Percentiles rank a stretch among this genome's conserved stretches.
Conservation (phyloP, 2,888 invertebrate species). For the Eumerus sabulonum region DNA sequence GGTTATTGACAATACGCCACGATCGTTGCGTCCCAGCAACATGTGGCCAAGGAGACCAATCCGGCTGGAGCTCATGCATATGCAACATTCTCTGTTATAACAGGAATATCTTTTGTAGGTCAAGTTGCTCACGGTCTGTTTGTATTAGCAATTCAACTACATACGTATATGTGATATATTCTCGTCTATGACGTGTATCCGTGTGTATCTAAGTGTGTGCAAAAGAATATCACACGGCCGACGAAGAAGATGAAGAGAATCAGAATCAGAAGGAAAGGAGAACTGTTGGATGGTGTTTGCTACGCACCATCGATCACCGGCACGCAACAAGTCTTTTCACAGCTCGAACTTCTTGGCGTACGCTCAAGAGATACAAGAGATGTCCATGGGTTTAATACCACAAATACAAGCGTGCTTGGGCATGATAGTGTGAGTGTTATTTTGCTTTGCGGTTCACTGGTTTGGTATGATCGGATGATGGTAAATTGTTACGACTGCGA, state of each 20-base stretch:
- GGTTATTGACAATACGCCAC: not conserved
- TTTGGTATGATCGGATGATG: constrained; percentile 6
- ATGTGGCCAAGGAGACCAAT: constrained; percentile 34
- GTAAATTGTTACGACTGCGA: no score
- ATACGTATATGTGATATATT: not conserved
- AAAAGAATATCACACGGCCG: constrained; percentile 25
- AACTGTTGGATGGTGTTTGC: constrained; percentile 42
- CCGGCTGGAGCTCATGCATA: constrained; percentile 48
- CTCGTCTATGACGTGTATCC: not conserved
- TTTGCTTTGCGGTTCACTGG: constrained; percentile 46
- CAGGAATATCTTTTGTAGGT: constrained; percentile 78
- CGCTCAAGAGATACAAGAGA: constrained; percentile 39
- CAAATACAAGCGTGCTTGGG: not conserved
- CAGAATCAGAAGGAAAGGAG: constrained; percentile 1
- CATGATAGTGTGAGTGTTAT: constrained; percentile 27
- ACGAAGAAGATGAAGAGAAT: not conserved
- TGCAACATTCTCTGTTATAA: constrained; percentile 72
- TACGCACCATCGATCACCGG: constrained; percentile 66
- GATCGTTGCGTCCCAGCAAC: constrained; percentile 36
- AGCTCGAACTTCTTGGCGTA: constrained; percentile 46
- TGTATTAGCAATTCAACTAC: constrained; percentile 6
- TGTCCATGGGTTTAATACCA: constrained; percentile 13
- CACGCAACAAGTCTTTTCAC: constrained; percentile 47
- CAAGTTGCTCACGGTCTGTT: constrained; percentile 74
- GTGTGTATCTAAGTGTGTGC: constrained; percentile 11